Conservation (phyloP, 2,113 vertebrate species). For the Crocuta crocuta region DNA sequence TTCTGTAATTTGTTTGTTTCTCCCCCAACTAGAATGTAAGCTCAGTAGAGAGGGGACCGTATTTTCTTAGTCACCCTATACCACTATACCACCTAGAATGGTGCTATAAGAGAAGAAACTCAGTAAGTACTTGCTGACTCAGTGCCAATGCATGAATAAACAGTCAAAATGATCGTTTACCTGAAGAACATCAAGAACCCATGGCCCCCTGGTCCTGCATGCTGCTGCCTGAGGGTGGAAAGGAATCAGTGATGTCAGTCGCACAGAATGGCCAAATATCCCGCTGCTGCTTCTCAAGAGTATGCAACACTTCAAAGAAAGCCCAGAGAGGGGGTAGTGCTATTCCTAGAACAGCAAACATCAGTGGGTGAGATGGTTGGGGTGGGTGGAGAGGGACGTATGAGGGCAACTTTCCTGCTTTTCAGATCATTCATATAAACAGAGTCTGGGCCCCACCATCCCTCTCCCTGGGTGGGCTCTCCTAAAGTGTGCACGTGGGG, state of each 20-base stretch:
- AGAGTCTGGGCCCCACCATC: neutral
- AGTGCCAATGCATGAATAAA: no score
- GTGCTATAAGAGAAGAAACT: neutral
- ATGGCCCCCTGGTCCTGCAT: neutral
- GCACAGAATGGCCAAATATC: neutral
- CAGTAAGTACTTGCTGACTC: neutral
- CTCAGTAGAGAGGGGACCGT: no score
- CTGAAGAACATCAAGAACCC: neutral
- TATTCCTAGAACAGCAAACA: rapidly evolving
- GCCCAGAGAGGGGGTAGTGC: neutral
- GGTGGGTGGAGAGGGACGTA: neutral
- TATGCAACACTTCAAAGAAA: neutral
- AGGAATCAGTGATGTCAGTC: neutral
- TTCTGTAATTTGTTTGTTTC: neutral
- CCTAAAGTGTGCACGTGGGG: neutral
- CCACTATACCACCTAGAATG: neutral
- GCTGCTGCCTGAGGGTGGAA: neutral
- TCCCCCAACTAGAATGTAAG: neutral
- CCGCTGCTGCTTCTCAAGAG: neutral
- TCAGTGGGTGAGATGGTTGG: neutral
- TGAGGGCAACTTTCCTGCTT: neutral
- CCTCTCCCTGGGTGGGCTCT: no score
- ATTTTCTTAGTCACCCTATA: neutral
- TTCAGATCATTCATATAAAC: neutral
- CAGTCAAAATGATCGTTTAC: neutral